Conservation (phyloP, 2,888 invertebrate species). For the Ptycholaimellus sp. region DNA sequence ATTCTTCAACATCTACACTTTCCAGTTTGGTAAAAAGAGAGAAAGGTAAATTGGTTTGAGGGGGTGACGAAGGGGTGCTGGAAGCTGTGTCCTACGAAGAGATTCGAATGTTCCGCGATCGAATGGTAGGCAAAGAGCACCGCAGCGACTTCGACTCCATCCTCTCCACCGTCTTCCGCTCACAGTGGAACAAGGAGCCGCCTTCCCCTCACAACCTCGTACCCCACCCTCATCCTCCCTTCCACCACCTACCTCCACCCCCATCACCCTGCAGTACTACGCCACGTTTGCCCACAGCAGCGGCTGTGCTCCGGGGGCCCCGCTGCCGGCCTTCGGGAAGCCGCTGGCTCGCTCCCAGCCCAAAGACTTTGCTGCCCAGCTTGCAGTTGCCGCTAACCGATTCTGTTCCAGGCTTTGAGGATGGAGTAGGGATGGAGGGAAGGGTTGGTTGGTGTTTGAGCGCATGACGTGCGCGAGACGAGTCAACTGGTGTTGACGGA, state of each 20-base stretch:
- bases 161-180: slow-evolving; percentile 34
- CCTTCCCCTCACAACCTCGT: too few species aligned
- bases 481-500: slow-evolving; percentile 43
- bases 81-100: slow-evolving; percentile 39
- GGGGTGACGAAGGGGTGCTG: slow-evolving; percentile 2
- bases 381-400: slow-evolving; percentile 5
- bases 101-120: slow-evolving; percentile 47
- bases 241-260: too few species aligned
- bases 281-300: slow-evolving; percentile 28
- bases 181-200: too few species aligned
- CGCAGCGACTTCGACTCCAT: slow-evolving; percentile 42
- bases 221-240: too few species aligned
- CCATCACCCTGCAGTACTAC: slow-evolving; percentile 19
- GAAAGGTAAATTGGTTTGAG: too few species aligned
- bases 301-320: slow-evolving; percentile 26
- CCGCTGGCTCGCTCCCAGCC: slow-evolving; percentile 26
- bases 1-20: slow-evolving; percentile 9
- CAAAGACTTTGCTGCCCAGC: slow-evolving; percentile 30
- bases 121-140: slow-evolving; percentile 43
- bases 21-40: too few species aligned
- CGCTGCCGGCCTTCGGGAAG: slow-evolving; percentile 29
- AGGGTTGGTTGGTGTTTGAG: slow-evolving; percentile 26
- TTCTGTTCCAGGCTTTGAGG: neutral
- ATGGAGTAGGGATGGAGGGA: too few species aligned
- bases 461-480: slow-evolving; percentile 41